Evolutionary conservation across 2,113 vertebrate species (phyloP).

Genomic region (Coryphaenoides rupestris): DNA sequence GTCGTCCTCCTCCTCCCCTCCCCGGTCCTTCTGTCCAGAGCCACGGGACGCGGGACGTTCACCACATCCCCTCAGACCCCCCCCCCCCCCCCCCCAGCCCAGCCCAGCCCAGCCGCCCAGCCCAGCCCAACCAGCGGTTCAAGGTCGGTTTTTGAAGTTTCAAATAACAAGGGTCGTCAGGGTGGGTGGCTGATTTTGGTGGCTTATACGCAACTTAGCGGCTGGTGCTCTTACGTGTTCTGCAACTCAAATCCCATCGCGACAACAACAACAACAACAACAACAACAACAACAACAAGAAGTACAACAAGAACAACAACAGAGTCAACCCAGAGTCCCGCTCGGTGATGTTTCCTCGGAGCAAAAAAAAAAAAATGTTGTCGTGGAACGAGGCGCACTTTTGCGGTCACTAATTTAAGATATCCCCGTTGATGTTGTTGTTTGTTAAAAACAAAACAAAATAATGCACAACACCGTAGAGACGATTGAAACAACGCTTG

Average conservation of each 20-base stretch:
- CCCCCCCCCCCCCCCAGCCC: no score
- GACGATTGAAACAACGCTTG: conserved; percentile 27
- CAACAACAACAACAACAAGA: no score
- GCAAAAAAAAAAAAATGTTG: no score
- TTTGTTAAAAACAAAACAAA: conserved; percentile 5
- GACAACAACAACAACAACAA: no score
- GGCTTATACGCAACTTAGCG: conserved; percentile 29
- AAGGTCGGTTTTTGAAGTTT: conserved; percentile 44
- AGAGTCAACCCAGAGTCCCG: no score
- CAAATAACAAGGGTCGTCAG: conserved; percentile 30
- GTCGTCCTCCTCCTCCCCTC: conserved; percentile 31
- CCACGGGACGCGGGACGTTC: conserved; percentile 36
- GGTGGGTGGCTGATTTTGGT: conserved; percentile 6
- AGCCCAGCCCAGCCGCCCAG: no score
- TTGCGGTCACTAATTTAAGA: conserved; percentile 34
- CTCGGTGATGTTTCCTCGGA: conserved; percentile 26
- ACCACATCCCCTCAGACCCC: no score
- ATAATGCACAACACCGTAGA: neutral
- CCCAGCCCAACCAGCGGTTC: no score
- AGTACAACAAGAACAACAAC: no score
- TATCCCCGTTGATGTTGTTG: conserved; percentile 21
- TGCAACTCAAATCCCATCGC: conserved; percentile 56
- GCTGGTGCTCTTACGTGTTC: conserved; percentile 37
- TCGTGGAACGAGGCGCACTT: conserved; percentile 28
- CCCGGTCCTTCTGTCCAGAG: conserved; percentile 23